A percentile compares a stretch with the other conserved stretches of the same genome.
Conservation (phyloP, 30 jellyfish, hydroid and myxozoan species). For the Rhopilema esculentum region DNA sequence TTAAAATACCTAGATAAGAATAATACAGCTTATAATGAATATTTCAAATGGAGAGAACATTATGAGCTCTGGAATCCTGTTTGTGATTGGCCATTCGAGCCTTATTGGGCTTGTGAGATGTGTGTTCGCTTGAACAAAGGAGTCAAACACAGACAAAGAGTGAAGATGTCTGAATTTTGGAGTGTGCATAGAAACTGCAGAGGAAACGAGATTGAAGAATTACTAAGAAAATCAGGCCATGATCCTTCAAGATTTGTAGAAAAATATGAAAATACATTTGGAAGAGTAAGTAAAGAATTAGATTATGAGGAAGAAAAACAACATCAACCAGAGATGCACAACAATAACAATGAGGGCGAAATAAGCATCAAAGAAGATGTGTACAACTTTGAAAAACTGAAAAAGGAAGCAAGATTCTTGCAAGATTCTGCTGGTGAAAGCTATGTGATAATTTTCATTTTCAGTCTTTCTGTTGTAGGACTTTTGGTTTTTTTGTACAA, state of each 20-base stretch:
- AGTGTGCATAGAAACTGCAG: constrained; percentile 63
- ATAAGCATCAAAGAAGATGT: not conserved
- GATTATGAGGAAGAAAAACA: constrained; percentile 17
- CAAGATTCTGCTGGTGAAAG: not conserved
- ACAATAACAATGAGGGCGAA: not conserved
- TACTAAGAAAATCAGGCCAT: constrained; percentile 64
- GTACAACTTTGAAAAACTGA: not conserved
- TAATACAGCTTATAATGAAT: constrained; percentile 94
- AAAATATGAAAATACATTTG: not conserved
- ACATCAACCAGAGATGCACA: not conserved
- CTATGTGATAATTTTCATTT: not conserved
- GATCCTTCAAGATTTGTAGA: constrained; percentile 23
- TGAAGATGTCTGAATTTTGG: constrained; percentile 76
- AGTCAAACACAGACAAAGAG: constrained; percentile 27
- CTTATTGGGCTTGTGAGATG: constrained; percentile 87
- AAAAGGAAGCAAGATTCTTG: not conserved
- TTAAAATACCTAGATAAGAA: constrained; percentile 82
- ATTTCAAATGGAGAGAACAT: constrained; percentile 85
- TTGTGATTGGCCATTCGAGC: constrained; percentile 98
- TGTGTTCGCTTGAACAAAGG: constrained; percentile 68
- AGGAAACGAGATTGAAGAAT: constrained; percentile 29
- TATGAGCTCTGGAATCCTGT: constrained; percentile 70
- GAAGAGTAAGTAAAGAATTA: not conserved
- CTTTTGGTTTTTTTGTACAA: not conserved
- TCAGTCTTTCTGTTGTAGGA: not conserved